Evolutionary conservation across 2,113 vertebrate genomes (phyloP), one percentile per base, ranked within the genome.

Genomic region (Caranx ignobilis): DNA sequence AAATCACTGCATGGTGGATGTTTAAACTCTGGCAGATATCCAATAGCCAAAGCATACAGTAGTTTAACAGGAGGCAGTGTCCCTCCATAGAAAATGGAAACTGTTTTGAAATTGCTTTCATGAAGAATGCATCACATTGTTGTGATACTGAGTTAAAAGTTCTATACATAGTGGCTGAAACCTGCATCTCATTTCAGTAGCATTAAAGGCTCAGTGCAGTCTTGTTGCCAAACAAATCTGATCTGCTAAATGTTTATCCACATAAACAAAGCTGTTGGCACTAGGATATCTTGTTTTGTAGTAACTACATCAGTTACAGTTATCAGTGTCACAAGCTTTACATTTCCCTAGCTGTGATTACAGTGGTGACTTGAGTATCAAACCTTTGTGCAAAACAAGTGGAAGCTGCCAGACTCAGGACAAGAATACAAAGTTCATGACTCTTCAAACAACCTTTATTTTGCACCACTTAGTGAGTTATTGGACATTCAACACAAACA

Each of bases 391-490:
- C 10, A 21, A 52, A 18, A 18, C 15, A 48, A 52, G 8, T 18
- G 41, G n/a, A n/a, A 78, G 13, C 37, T 35, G 21, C 45, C 0
- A 45, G 45, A 9, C 1, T n/a, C 0, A 18, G 19, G 16, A 54
- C 0, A 1, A 11, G 4, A 12, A 63, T 16, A 31, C 3, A 2
- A 73, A 45, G 26, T 34, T 34, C 0, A 35, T 82, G 50, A 83
- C 63, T 83, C 1, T 72, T 83, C 4, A 34, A 50, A 16, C 5
- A 72, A 54, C 12, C 45, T 83, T 79, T 84, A 78, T 78, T 84
- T 71, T 52, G 13, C 37, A 66, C 18, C 21, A 10, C 11, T 2
- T 39, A 12, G 8, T 37, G 47, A 45, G 2, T 26, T 43, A 5
- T 32, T 1, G 34, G 15, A 19, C 59, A 16, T 39, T 55, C 31